These are phyloP conservation scores for Cyanoderma ruficeps DNA, from an alignment of 2,113 vertebrate genomes.

Conservation along the genomic window DNA sequence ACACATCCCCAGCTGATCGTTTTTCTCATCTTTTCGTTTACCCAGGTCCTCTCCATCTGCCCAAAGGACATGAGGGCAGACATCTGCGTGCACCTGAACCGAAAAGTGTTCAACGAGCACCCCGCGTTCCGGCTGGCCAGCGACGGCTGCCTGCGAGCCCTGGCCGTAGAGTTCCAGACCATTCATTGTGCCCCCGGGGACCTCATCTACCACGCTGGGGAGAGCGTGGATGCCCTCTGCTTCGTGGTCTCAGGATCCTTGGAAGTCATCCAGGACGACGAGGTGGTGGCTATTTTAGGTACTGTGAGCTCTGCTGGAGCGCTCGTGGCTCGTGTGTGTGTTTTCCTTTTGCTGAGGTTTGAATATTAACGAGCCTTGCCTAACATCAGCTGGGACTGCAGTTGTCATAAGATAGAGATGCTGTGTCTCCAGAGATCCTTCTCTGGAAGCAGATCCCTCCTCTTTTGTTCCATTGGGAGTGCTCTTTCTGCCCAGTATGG, in stretches of 20 bases:
- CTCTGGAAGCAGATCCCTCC: not conserved
- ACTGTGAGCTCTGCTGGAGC: slow-evolving; percentile 36
- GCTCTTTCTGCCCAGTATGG: not conserved
- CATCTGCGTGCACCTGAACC: slow-evolving; percentile 95
- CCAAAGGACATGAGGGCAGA: slow-evolving; percentile 98
- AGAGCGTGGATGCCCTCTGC: slow-evolving; percentile 94
- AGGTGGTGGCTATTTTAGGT: slow-evolving; percentile 98
- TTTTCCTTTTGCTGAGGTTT: not conserved
- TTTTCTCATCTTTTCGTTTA: not conserved
- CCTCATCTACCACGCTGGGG: slow-evolving; percentile 95
- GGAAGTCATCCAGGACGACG: slow-evolving; percentile 98
- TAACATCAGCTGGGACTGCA: not conserved
- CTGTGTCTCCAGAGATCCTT: not conserved
- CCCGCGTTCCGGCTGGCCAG: slow-evolving; percentile 94
- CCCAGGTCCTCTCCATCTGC: slow-evolving; percentile 93
- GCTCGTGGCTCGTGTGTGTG: not conserved
- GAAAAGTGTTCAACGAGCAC: slow-evolving; percentile 96
- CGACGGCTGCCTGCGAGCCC: slow-evolving; percentile 92
- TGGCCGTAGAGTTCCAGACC: slow-evolving; percentile 96
- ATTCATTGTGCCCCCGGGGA: slow-evolving; percentile 95
- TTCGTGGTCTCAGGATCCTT: slow-evolving; percentile 96
- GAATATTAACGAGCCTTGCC: not conserved
- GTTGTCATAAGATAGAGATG: not conserved
- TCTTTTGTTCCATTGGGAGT: not conserved
- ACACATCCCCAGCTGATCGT: not conserved